These are phyloP conservation scores for Trachops cirrhosus DNA, from an alignment of 2,797 vertebrate species.

Conservation along the genomic window DNA sequence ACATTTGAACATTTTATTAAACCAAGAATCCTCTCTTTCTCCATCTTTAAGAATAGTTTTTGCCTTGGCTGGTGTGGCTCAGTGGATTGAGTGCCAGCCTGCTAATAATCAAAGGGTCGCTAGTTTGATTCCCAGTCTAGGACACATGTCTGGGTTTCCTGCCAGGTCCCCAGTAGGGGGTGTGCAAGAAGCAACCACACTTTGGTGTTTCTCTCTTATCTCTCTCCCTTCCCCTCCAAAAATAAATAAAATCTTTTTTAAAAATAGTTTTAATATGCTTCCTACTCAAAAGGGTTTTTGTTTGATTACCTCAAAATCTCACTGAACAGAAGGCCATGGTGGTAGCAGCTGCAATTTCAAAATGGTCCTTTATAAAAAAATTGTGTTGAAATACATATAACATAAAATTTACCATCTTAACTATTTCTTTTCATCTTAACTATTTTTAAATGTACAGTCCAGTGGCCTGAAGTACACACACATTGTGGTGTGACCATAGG, in stretches of 20 bases:
- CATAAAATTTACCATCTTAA: background rate
- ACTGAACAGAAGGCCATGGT: background rate
- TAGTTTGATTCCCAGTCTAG: too few species aligned
- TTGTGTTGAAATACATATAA: background rate
- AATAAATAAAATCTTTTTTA: too few species aligned
- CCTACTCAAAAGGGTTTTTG: background rate
- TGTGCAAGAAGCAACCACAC: too few species aligned
- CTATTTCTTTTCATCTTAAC: background rate
- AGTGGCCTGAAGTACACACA: background rate
- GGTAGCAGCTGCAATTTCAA: background rate
- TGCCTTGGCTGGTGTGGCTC: too few species aligned
- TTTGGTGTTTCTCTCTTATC: too few species aligned
- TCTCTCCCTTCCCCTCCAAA: too few species aligned
- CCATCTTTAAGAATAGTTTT: background rate
- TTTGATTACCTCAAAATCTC: background rate
- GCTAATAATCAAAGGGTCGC: too few species aligned
- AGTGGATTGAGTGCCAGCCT: too few species aligned
- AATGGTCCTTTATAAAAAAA: background rate
- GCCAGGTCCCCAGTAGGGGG: too few species aligned
- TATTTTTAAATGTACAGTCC: background rate
- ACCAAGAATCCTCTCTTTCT: background rate
- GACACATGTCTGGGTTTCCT: too few species aligned
- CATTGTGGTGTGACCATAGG: background rate
- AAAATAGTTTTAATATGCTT: background rate
- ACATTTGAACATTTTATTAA: constrained; percentile 9